phyloP scores from a whole-genome alignment of 2,888 invertebrate species.

The Agrenia bidenticulata region DNA sequence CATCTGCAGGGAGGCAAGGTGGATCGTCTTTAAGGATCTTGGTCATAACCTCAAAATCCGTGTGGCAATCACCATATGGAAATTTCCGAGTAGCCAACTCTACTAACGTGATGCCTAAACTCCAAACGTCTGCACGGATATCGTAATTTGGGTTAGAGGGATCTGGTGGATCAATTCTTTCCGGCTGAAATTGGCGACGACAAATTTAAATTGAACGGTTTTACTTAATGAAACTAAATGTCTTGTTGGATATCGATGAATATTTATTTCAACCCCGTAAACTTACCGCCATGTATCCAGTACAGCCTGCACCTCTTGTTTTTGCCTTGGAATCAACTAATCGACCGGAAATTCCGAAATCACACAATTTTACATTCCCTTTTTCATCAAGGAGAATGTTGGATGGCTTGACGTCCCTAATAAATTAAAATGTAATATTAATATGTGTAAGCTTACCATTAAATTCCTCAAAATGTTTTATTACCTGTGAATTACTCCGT shows the following conservation, averaged over 20 bases:
- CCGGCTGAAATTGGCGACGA: too few relatives aligned
- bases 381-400: slow-evolving; percentile 94
- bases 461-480: neutral
- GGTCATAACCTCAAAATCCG: slow-evolving; percentile 95
- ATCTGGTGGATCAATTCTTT: slow-evolving; percentile 91
- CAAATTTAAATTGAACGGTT: too few relatives aligned
- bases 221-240: neutral
- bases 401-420: slow-evolving; percentile 93
- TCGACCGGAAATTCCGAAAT: slow-evolving; percentile 98
- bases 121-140: slow-evolving; percentile 99
- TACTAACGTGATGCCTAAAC: slow-evolving; percentile 91
- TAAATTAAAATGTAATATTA: neutral
- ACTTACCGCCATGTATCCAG: slow-evolving; percentile 97
- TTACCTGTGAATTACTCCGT: slow-evolving; percentile 83
- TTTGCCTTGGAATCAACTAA: slow-evolving; percentile 97
- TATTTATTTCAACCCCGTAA: too few relatives aligned
- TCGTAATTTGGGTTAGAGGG: slow-evolving; percentile 94
- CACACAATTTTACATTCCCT: slow-evolving; percentile 95
- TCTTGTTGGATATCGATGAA: too few relatives aligned
- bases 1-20: slow-evolving; percentile 63
- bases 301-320: slow-evolving; percentile 94
- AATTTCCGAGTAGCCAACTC: slow-evolving; percentile 96
- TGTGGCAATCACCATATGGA: slow-evolving; percentile 91
- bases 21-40: slow-evolving; percentile 88
- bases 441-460: slow-evolving; percentile 51